Evolutionary conservation across 2,113 vertebrate species (phyloP).

Genomic region (Pollimyrus isidori): DNA sequence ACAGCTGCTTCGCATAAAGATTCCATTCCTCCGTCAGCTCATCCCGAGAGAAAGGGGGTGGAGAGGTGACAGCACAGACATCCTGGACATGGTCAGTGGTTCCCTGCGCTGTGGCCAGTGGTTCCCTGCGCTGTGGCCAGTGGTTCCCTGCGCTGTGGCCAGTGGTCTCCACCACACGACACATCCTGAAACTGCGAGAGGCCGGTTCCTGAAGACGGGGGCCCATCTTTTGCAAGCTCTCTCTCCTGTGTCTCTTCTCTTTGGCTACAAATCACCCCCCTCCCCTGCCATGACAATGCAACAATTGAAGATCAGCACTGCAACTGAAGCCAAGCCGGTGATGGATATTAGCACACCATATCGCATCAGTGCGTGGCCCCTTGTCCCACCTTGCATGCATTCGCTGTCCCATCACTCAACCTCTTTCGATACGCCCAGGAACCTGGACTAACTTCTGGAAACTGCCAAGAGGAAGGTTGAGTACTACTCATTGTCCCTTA

Average conservation of each 20-base stretch:
- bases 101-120: constrained; percentile 10
- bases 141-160: constrained; percentile 11
- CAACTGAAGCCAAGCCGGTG: background rate
- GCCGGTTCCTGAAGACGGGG: background rate
- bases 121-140: background rate
- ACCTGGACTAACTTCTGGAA: background rate
- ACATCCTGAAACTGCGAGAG: background rate
- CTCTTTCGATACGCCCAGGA: background rate
- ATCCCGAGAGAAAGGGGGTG: constrained; percentile 47
- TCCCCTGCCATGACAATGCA: background rate
- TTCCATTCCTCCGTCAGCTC: constrained; percentile 40
- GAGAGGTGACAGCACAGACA: constrained; percentile 56
- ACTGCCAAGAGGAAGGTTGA: background rate
- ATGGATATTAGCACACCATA: background rate
- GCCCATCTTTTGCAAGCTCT: constrained; percentile 29
- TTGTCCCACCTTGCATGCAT: background rate
- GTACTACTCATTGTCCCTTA: background rate
- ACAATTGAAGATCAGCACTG: background rate
- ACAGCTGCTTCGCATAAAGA: constrained; percentile 67
- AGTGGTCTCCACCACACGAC: background rate
- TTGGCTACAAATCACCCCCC: background rate
- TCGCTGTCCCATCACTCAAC: background rate
- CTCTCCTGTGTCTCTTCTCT: background rate
- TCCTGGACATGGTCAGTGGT: background rate
- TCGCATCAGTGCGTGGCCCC: background rate